These are phyloP conservation scores for Conus canariensis DNA, from an alignment of 2,888 invertebrate genomes.

Conservation along the genomic window DNA sequence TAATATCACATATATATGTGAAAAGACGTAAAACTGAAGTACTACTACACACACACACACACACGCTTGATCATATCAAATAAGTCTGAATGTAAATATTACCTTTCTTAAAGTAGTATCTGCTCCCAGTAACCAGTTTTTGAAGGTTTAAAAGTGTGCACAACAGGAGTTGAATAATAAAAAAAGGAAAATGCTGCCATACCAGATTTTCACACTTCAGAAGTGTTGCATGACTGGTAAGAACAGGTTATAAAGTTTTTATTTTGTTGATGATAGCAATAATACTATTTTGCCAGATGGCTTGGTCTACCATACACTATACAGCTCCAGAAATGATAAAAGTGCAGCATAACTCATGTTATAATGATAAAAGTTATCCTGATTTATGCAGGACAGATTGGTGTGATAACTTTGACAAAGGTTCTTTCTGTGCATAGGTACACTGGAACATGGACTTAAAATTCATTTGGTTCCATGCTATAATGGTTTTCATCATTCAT, in stretches of 20 bases:
- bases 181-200: conserved; percentile 14
- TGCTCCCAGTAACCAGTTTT: conserved; percentile 18
- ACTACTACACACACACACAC: no score
- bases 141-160: neutral
- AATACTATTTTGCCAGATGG: neutral
- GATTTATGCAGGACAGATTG: no score
- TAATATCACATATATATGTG: no score
- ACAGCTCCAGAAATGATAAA: no score
- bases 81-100: no score
- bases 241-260: neutral
- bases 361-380: no score
- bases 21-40: no score
- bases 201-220: conserved; percentile 11
- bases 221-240: neutral
- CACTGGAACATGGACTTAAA: neutral
- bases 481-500: neutral
- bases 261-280: neutral
- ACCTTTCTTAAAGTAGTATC: no score
- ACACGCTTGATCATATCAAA: no score
- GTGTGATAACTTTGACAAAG: no score
- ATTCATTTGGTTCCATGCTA: neutral
- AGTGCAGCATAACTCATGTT: no score
- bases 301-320: neutral
- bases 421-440: no score
- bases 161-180: neutral